Conservation (phyloP, 2,113 vertebrate genomes). For the Solea senegalensis region DNA sequence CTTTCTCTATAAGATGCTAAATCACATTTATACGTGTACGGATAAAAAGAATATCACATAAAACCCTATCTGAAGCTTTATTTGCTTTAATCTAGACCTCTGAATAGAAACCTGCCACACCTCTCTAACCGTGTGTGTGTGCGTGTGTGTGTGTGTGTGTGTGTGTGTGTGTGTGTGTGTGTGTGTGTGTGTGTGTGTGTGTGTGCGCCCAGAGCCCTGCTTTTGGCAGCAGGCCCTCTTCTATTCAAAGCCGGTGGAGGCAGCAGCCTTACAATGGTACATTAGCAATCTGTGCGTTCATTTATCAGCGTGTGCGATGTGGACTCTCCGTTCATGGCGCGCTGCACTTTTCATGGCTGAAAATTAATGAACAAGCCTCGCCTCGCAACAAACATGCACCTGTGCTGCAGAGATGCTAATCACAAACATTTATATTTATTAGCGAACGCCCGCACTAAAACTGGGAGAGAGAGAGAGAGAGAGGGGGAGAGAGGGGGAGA, state of each 20-base stretch:
- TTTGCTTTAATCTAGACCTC: constrained; percentile 75
- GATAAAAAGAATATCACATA: constrained; percentile 39
- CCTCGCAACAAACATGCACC: constrained; percentile 99
- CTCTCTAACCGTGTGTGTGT: constrained; percentile 76
- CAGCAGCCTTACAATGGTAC: constrained; percentile 93
- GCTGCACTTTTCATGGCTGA: constrained; percentile 99
- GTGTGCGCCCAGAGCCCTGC: constrained; percentile 48
- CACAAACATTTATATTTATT: constrained; percentile 99
- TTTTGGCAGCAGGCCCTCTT: constrained; percentile 85
- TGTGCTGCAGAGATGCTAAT: constrained; percentile 99
- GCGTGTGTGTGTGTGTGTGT: constrained; percentile 30
- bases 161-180: constrained; percentile 15
- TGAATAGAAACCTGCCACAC: constrained; percentile 85
- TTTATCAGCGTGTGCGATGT: constrained; percentile 97
- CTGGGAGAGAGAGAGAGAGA: constrained; percentile 62
- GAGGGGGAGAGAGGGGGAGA: constrained; percentile 55
- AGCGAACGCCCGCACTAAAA: constrained; percentile 92
- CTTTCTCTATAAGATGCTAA: constrained; percentile 70
- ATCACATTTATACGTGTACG: constrained; percentile 71
- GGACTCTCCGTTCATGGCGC: constrained; percentile 98
- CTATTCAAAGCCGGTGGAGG: constrained; percentile 81
- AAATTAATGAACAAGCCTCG: constrained; percentile 99
- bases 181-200: constrained; percentile 28
- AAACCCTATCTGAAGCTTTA: constrained; percentile 55
- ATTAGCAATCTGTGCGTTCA: constrained; percentile 98